Percentiles rank a stretch among this genome's conserved stretches.
phyloP scores from a whole-genome alignment of 1,140 invertebrate genomes.

The Drosophila nasuta region DNA sequence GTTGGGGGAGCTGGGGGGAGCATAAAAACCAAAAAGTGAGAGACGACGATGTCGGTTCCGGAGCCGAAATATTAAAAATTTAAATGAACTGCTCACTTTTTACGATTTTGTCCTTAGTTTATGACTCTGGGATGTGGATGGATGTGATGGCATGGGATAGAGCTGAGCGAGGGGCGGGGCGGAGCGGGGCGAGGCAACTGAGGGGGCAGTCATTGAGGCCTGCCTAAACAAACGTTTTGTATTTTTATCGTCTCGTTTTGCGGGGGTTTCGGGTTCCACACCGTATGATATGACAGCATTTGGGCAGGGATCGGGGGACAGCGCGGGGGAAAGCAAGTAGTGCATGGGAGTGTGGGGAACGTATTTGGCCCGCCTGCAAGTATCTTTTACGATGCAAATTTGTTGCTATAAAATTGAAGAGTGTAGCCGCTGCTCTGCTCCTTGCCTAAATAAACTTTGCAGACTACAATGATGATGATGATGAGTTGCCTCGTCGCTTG shows the following conservation, averaged over 20 bases:
- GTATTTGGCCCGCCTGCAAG: slow-evolving; percentile 45
- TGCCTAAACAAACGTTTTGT: slow-evolving; percentile 81
- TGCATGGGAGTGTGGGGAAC: slow-evolving; percentile 8
- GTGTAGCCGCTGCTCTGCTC: slow-evolving; percentile 68
- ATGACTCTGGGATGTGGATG: slow-evolving; percentile 50
- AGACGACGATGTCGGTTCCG: slow-evolving; percentile 36
- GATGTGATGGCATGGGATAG: slow-evolving; percentile 23
- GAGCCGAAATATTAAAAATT: slow-evolving; percentile 80
- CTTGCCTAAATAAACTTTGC: slow-evolving; percentile 81
- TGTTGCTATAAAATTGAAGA: slow-evolving; percentile 83
- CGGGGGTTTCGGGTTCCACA: background rate
- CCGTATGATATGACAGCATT: background rate
- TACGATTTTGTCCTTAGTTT: slow-evolving; percentile 83
- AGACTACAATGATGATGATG: slow-evolving; percentile 78
- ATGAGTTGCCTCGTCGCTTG: slow-evolving; percentile 43
- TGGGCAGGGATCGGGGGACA: background rate
- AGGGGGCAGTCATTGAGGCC: slow-evolving; percentile 39
- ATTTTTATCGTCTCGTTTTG: slow-evolving; percentile 73
- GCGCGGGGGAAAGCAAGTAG: slow-evolving; percentile 47
- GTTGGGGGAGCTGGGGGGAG: background rate
- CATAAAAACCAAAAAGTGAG: slow-evolving; percentile 63
- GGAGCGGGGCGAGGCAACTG: background rate
- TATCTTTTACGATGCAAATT: slow-evolving; percentile 83
- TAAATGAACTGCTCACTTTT: slow-evolving; percentile 82
- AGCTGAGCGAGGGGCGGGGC: background rate